phyloP scores from a whole-genome alignment of 2,888 invertebrate species.

The Eristalis arbustorum region DNA sequence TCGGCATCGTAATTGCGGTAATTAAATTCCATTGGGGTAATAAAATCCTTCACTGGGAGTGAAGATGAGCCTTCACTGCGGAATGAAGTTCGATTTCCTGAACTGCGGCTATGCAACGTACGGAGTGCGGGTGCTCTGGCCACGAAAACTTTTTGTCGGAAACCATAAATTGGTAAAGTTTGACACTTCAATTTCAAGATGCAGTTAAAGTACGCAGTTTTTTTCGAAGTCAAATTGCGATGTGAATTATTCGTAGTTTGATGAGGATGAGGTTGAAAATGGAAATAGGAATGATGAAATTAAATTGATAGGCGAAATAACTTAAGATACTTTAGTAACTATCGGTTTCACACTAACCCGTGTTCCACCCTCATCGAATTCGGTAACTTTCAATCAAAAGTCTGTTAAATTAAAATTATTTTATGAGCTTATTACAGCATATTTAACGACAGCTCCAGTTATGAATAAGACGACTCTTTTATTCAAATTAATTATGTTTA shows the following conservation, averaged over 20 bases:
- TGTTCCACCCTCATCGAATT: no score
- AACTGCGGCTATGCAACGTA: slow-evolving; percentile 18
- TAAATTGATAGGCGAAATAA: background rate
- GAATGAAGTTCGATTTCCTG: slow-evolving; percentile 41
- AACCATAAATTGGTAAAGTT: slow-evolving; percentile 57
- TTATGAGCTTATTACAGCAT: no score
- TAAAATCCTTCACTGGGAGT: slow-evolving; percentile 38
- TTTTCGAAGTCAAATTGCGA: background rate
- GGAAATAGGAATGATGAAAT: background rate
- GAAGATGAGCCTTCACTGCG: slow-evolving; percentile 3
- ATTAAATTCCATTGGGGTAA: slow-evolving; percentile 59
- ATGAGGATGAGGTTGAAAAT: background rate
- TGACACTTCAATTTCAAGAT: slow-evolving; percentile 50
- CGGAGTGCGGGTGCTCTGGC: background rate
- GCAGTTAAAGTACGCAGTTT: background rate
- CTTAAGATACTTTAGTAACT: no score
- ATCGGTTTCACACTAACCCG: no score
- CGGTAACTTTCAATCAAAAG: no score
- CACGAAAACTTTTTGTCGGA: slow-evolving; percentile 31
- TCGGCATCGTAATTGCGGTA: slow-evolving; percentile 61
- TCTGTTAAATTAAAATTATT: no score
- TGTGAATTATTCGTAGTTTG: background rate
- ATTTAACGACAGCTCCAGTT: no score
- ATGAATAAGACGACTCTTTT: no score
- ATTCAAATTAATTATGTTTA: no score